Evolutionary conservation across 2,113 vertebrate species (phyloP).

Genomic region (Cinclus cinclus): DNA sequence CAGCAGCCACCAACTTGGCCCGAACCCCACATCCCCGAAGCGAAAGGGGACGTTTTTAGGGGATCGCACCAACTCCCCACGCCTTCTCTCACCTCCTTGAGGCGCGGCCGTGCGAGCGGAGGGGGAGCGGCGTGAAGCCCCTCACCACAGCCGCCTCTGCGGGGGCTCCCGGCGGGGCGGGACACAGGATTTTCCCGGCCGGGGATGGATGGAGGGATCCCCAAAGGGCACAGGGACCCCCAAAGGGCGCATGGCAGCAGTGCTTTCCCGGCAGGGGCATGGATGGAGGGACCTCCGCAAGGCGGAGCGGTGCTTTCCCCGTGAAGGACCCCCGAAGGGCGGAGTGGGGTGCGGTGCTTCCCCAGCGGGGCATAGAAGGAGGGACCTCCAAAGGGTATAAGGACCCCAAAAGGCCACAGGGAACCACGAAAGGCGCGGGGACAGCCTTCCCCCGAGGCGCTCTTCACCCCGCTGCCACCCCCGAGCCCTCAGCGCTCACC

Average conservation of each 20-base stretch:
- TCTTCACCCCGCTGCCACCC: not conserved
- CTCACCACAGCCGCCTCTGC: not conserved
- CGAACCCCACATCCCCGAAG: not conserved
- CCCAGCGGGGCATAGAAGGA: not conserved
- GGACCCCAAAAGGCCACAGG: not conserved
- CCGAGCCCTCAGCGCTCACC: constrained; percentile 23
- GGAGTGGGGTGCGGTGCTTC: not conserved
- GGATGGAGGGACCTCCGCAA: not conserved
- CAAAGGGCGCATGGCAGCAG: not conserved
- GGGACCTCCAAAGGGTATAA: not conserved
- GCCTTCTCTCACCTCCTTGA: not conserved
- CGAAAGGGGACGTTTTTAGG: not conserved
- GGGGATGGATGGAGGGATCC: not conserved
- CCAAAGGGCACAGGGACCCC: not conserved
- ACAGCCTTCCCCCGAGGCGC: not conserved
- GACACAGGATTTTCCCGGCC: not conserved
- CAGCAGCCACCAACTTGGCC: not conserved
- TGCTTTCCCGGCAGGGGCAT: not conserved
- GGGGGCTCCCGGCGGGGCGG: not conserved
- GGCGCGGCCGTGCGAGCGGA: not conserved
- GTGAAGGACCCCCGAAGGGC: not conserved
- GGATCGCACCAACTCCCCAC: not conserved
- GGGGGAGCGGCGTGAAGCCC: not conserved
- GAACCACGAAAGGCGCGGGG: not conserved
- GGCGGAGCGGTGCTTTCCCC: not conserved